Conservation (phyloP, 2,797 vertebrate species). For the Sebastes variabilis region DNA sequence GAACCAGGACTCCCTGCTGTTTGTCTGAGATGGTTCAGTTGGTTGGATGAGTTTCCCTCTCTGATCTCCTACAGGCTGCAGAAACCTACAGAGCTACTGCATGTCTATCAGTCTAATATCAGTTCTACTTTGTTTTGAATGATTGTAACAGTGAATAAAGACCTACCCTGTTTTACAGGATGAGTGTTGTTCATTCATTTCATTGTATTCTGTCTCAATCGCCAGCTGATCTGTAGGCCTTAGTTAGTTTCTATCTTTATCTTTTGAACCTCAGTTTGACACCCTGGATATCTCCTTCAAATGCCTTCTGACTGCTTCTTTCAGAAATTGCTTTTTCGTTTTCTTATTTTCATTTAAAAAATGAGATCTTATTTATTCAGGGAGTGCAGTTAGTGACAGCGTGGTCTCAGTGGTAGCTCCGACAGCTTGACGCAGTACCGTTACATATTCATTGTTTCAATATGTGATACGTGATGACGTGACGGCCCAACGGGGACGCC, state of each 20-base stretch:
- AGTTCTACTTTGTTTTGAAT: not conserved
- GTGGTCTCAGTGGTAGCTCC: not conserved
- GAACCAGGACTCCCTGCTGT: conserved; percentile 47
- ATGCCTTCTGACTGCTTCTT: not conserved
- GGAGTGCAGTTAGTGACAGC: no score
- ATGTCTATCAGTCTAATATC: not conserved
- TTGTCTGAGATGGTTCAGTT: conserved; percentile 35
- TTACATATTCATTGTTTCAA: no score
- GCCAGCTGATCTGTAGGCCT: not conserved
- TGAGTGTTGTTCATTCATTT: not conserved
- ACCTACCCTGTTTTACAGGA: no score
- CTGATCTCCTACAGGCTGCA: conserved; percentile 11
- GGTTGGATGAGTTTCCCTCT: conserved; percentile 8
- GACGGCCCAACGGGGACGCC: no score
- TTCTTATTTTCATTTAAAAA: not conserved
- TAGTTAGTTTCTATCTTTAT: not conserved
- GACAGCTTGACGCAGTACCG: not conserved
- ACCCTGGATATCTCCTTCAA: not conserved
- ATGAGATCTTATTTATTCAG: not conserved
- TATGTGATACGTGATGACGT: no score
- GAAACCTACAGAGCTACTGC: not conserved
- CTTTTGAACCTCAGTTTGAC: not conserved
- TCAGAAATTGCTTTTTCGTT: not conserved
- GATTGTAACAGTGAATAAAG: not conserved
- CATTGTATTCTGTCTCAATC: not conserved